Evolutionary conservation across 2,888 invertebrate genomes (phyloP).

Genomic region (Sinohyriopsis cumingii): DNA sequence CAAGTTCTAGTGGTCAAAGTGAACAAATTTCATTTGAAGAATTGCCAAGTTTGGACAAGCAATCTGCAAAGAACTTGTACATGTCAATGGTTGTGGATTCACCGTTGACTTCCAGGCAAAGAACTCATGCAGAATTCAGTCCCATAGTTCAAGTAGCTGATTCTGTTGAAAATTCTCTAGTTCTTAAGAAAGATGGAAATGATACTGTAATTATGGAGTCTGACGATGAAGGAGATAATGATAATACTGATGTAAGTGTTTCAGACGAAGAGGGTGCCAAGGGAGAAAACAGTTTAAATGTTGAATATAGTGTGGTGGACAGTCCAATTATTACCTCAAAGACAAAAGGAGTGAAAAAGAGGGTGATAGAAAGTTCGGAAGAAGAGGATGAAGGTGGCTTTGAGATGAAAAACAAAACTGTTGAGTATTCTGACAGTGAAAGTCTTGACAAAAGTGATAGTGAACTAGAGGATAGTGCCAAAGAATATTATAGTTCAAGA

Average conservation of each 20-base stretch:
- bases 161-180: too few species aligned
- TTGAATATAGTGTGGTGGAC: neutral
- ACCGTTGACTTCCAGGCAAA: too few species aligned
- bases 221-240: neutral
- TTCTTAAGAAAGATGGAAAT: too few species aligned
- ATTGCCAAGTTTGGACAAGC: too few species aligned
- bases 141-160: too few species aligned
- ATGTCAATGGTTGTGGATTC: too few species aligned
- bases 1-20: neutral
- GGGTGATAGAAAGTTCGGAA: constrained; percentile 48
- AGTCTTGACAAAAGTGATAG: neutral
- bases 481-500: constrained; percentile 2
- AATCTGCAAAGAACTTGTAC: too few species aligned
- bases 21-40: neutral
- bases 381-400: constrained; percentile 38
- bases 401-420: neutral
- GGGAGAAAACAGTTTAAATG: neutral
- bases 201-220: neutral
- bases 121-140: too few species aligned
- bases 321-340: constrained; percentile 4
- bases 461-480: constrained; percentile 1
- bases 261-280: neutral
- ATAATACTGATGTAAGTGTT: neutral
- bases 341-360: constrained; percentile 2
- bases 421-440: too few species aligned